Conservation (phyloP, 2,113 vertebrate genomes). For the Vimba vimba region DNA sequence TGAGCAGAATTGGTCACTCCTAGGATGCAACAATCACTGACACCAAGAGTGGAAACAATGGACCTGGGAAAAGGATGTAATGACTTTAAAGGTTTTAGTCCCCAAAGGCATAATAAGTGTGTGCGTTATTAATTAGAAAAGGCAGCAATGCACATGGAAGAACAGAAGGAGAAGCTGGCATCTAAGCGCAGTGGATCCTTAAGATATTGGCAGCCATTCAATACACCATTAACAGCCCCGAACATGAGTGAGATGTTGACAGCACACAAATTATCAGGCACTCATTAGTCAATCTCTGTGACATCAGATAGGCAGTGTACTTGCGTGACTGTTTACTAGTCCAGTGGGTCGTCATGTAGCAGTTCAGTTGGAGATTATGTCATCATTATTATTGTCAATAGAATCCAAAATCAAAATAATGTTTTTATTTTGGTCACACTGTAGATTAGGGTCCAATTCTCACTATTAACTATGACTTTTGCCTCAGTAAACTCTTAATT, state of each 20-base stretch:
- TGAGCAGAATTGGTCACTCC: background rate
- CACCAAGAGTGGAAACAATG: background rate
- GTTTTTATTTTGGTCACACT: no score
- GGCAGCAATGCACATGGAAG: conserved; percentile 5
- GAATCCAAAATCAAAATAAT: no score
- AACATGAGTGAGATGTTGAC: background rate
- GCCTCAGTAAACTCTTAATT: no score
- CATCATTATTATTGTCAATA: no score
- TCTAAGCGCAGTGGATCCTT: background rate
- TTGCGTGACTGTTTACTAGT: background rate
- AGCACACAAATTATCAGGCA: background rate
- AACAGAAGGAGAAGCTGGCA: conserved; percentile 1
- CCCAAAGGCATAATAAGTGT: background rate
- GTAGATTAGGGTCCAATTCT: no score
- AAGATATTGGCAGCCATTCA: conserved; percentile 8
- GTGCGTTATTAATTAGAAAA: conserved; percentile 2
- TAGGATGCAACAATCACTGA: background rate
- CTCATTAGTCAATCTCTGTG: background rate
- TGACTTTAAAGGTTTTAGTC: background rate
- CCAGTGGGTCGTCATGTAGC: background rate
- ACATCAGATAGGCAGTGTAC: background rate
- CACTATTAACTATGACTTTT: no score
- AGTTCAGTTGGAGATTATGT: background rate
- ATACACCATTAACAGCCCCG: background rate
- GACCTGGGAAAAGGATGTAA: background rate